Conservation (phyloP, 2,797 vertebrate species). For the Tympanoctomys barrerae region DNA sequence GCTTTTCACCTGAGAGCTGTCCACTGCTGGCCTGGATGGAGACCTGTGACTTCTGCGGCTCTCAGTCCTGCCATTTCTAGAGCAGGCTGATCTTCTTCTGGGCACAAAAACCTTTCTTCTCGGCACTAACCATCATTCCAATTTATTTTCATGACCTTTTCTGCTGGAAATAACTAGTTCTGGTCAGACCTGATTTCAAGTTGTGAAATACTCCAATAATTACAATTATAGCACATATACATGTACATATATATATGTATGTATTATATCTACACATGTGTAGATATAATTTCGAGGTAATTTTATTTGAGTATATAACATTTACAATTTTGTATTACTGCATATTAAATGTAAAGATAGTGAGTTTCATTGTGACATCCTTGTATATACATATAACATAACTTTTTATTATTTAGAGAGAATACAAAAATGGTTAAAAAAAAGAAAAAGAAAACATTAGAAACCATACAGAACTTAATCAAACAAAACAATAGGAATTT, state of each 20-base stretch:
- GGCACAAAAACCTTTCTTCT: neutral
- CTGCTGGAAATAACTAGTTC: too few species aligned
- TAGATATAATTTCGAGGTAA: neutral
- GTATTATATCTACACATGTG: too few species aligned
- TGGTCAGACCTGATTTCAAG: too few species aligned
- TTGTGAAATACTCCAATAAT: too few species aligned
- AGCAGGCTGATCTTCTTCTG: neutral
- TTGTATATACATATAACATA: neutral
- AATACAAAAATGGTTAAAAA: too few species aligned
- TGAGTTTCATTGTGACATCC: neutral
- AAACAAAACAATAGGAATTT: too few species aligned
- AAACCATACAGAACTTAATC: too few species aligned
- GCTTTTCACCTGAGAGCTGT: neutral
- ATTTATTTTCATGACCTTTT: too few species aligned
- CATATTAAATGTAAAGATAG: neutral
- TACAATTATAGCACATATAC: too few species aligned
- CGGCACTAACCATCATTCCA: neutral
- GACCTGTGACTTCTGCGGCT: neutral
- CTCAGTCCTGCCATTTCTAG: neutral
- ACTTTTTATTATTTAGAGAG: too few species aligned
- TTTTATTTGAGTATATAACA: neutral
- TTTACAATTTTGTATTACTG: neutral
- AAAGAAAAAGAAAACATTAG: too few species aligned
- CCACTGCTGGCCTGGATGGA: neutral
- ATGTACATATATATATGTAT: too few species aligned